Evolutionary conservation across 2,888 invertebrate genomes (phyloP).

Genomic region (Stomorhina lunata): DNA sequence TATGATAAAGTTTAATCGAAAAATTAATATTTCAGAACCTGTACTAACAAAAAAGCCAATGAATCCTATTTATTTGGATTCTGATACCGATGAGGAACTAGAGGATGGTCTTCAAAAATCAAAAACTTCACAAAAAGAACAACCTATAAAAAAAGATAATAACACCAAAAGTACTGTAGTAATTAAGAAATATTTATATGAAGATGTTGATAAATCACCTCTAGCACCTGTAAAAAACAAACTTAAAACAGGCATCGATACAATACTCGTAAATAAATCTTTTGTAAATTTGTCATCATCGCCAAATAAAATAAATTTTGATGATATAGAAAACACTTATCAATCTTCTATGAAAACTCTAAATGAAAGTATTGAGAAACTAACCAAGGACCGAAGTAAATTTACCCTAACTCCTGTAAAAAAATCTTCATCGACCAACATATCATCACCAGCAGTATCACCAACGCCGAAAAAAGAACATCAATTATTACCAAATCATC

Average conservation of each 20-base stretch:
- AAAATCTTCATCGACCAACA: background rate
- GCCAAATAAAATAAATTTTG: constrained; percentile 70
- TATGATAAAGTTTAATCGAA: background rate
- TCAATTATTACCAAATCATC: background rate
- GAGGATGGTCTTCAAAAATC: constrained; percentile 27
- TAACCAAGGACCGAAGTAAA: constrained; percentile 63
- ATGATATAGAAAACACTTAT: constrained; percentile 73
- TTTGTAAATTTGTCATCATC: constrained; percentile 42
- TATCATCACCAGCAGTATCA: background rate
- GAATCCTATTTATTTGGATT: constrained; percentile 76
- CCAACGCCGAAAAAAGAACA: background rate
- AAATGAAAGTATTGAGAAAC: constrained; percentile 73
- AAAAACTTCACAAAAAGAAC: too few relatives aligned
- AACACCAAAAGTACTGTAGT: constrained; percentile 58
- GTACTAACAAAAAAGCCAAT: constrained; percentile 61
- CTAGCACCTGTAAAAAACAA: constrained; percentile 66
- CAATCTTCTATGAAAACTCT: constrained; percentile 72
- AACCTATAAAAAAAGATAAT: background rate
- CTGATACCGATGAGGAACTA: constrained; percentile 73
- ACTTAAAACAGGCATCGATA: background rate
- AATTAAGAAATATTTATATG: constrained; percentile 71
- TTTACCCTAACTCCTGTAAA: constrained; percentile 59
- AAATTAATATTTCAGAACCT: background rate
- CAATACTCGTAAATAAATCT: background rate
- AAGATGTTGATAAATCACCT: constrained; percentile 70